phyloP scores from a whole-genome alignment of 2,888 invertebrate species.

The Ecliptopera silaceata region DNA sequence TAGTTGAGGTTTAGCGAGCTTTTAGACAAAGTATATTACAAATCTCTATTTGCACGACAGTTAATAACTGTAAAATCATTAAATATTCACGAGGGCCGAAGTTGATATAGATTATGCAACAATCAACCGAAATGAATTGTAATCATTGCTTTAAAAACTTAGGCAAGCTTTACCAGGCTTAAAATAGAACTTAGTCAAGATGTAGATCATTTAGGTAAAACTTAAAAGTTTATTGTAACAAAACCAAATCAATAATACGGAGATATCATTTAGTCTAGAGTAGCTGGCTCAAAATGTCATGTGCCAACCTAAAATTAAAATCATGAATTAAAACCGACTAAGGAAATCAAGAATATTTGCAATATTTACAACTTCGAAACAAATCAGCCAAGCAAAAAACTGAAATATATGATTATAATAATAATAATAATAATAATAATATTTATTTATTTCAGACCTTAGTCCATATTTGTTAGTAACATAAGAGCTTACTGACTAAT shows the following conservation, averaged over 20 bases:
- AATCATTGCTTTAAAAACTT: constrained; percentile 46
- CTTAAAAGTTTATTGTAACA: constrained; percentile 4
- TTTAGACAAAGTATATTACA: constrained; percentile 52
- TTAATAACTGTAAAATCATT: constrained; percentile 35
- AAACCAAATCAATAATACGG: constrained; percentile 9
- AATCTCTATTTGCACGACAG: constrained; percentile 32
- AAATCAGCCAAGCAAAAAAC: constrained; percentile 7
- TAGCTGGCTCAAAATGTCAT: constrained; percentile 14
- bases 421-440: too few relatives aligned
- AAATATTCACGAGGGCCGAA: constrained; percentile 54
- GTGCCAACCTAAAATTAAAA: background rate
- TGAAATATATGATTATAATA: too few relatives aligned
- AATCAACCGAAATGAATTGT: constrained; percentile 30
- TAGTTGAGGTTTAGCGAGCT: constrained; percentile 62
- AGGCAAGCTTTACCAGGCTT: constrained; percentile 50
- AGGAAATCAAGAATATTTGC: background rate
- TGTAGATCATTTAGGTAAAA: constrained; percentile 23
- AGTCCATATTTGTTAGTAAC: too few relatives aligned
- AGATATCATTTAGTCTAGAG: constrained; percentile 2
- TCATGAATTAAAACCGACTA: background rate
- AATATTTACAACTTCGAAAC: background rate
- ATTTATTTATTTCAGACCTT: too few relatives aligned
- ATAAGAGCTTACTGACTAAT: too few relatives aligned
- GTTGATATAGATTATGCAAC: constrained; percentile 43
- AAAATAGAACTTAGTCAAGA: constrained; percentile 26